A percentile compares a stretch with the other conserved stretches of the same genome.
phyloP scores from a whole-genome alignment of 2,888 invertebrate genomes.

The Deilephila elpenor region DNA sequence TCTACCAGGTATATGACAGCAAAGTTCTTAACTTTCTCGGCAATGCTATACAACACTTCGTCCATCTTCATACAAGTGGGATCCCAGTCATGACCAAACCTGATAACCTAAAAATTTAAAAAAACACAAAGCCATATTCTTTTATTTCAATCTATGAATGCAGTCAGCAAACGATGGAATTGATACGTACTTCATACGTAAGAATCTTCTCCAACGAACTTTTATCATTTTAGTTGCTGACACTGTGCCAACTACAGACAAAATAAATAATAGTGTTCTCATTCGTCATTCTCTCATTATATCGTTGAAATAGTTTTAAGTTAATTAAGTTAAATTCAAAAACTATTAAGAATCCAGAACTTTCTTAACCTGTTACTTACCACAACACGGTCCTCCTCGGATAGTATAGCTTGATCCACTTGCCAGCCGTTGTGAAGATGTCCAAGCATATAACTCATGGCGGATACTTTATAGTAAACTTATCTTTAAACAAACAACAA shows the following conservation, averaged over 20 bases:
- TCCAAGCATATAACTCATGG: slow-evolving; percentile 99
- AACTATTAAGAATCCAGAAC: slow-evolving; percentile 25
- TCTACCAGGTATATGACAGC: slow-evolving; percentile 99
- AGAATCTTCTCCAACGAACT: no score
- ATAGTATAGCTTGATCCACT: slow-evolving; percentile 99
- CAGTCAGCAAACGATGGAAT: not conserved
- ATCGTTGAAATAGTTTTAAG: not conserved
- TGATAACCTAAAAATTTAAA: slow-evolving; percentile 88
- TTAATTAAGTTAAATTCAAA: not conserved
- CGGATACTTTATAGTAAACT: not conserved
- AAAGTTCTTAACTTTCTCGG: slow-evolving; percentile 99
- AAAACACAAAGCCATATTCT: not conserved
- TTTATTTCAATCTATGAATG: not conserved
- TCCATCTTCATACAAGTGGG: slow-evolving; percentile 99
- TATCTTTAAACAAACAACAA: not conserved
- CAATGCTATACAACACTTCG: slow-evolving; percentile 97
- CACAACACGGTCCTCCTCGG: slow-evolving; percentile 99
- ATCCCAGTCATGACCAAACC: slow-evolving; percentile 99
- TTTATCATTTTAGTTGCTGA: no score
- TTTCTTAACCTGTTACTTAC: slow-evolving; percentile 83
- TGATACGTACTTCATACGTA: no score
- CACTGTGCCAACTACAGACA: no score
- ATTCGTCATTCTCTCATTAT: no score
- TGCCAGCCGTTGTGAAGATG: slow-evolving; percentile 99
- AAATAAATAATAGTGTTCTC: not conserved